phyloP scores from a whole-genome alignment of 2,888 invertebrate genomes.

The Norana najaformis region DNA sequence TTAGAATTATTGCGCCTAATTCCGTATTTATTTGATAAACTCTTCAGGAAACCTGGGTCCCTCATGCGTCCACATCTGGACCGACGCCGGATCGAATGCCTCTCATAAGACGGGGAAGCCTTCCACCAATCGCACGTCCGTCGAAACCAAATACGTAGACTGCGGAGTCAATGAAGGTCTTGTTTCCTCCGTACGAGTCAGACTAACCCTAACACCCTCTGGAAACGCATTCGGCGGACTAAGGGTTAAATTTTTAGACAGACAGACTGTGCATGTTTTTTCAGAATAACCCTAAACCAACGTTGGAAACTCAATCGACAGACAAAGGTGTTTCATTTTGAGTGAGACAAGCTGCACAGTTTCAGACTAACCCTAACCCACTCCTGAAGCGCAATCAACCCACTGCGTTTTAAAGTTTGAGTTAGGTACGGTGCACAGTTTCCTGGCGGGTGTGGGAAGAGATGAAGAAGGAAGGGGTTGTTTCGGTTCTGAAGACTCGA shows the following conservation, averaged over 20 bases:
- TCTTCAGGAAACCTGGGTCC: neutral
- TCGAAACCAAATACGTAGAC: neutral
- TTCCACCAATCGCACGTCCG: neutral
- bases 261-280: no score
- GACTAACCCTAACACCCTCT: no score
- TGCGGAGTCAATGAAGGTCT: neutral
- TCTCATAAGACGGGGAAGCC: no score
- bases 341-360: no score
- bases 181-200: neutral
- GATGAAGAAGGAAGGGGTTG: neutral
- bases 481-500: neutral
- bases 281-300: no score
- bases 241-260: no score
- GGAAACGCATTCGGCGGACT: no score
- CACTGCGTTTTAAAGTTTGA: neutral
- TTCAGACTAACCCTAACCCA: no score
- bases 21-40: constrained; percentile 23
- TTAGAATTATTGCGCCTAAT: neutral
- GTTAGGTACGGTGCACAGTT: neutral
- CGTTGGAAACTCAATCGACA: no score
- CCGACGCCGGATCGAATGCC: neutral
- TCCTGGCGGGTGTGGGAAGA: constrained; percentile 3
- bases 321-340: no score
- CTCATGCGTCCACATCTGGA: neutral
- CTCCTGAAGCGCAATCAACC: neutral